phyloP scores from a whole-genome alignment of 2,888 invertebrate genomes.

The Andrena chrysosceles region DNA sequence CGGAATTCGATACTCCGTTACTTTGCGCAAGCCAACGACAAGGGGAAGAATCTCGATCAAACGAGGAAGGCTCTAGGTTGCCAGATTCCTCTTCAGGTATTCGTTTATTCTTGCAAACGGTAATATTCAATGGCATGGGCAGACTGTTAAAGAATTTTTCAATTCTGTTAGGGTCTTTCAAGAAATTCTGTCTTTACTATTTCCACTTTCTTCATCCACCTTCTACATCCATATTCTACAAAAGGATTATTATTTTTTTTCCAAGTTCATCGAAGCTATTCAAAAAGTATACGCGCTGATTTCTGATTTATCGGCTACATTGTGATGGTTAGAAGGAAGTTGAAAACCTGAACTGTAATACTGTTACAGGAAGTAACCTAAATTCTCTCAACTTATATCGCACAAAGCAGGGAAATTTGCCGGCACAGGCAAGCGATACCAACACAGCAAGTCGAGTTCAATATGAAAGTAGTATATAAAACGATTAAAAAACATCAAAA shows the following conservation, averaged over 20 bases:
- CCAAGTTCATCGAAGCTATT: neutral
- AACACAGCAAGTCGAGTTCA: no score
- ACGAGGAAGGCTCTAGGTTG: conserved; percentile 51
- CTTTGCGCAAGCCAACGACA: conserved; percentile 53
- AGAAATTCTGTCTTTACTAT: neutral
- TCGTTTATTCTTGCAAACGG: conserved; percentile 41
- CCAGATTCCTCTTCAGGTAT: conserved; percentile 63
- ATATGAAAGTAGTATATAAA: no score
- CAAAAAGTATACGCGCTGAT: no score
- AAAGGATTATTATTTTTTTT: neutral
- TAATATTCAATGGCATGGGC: conserved; percentile 46
- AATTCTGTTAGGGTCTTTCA: conserved; percentile 48
- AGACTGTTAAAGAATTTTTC: conserved; percentile 57
- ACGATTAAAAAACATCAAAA: no score
- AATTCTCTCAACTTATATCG: no score
- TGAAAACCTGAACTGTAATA: no score
- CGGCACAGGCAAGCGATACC: no score
- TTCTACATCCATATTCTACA: neutral
- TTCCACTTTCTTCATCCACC: neutral
- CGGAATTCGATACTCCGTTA: conserved; percentile 69
- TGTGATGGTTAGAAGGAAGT: no score
- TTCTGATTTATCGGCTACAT: no score
- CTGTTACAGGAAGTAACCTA: no score
- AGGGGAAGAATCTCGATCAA: conserved; percentile 54
- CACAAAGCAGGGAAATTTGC: no score